Percentiles rank a stretch among this genome's conserved stretches.
Conservation (phyloP, 1,140 invertebrate species). For the Tetramorium simillimum region DNA sequence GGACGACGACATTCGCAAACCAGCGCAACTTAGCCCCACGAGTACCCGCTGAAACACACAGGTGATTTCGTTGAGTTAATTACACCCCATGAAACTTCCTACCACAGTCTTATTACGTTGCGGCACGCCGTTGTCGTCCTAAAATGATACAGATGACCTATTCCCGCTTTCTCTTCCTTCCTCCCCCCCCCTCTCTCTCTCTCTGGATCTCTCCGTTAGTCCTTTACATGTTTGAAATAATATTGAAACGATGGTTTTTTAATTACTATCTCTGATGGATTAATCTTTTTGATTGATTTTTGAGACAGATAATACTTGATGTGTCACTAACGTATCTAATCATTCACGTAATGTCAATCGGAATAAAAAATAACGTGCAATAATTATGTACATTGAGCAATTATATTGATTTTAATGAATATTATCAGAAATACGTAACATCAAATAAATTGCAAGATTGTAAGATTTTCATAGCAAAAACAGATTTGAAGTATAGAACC, state of each 20-base stretch:
- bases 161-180: not conserved
- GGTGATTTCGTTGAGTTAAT: constrained; percentile 67
- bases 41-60: constrained; percentile 33
- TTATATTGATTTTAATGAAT: not conserved
- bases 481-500: not conserved
- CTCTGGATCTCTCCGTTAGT: not conserved
- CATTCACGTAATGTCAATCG: not conserved
- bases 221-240: not conserved
- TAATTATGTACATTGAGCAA: not conserved
- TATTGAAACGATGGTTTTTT: not conserved
- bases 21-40: constrained; percentile 33
- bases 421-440: not conserved
- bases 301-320: not conserved
- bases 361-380: not conserved
- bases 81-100: constrained; percentile 61
- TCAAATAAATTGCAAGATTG: not conserved
- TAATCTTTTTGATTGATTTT: not conserved
- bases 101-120: constrained; percentile 69
- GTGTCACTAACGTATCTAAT: not conserved
- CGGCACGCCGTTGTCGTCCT: constrained; percentile 57
- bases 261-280: not conserved
- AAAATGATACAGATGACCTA: constrained; percentile 65
- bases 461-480: not conserved
- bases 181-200: not conserved
- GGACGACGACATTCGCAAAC: constrained; percentile 58